These are phyloP conservation scores for Liposcelis brunnea DNA, from an alignment of 2,888 invertebrate species.

Conservation along the genomic window DNA sequence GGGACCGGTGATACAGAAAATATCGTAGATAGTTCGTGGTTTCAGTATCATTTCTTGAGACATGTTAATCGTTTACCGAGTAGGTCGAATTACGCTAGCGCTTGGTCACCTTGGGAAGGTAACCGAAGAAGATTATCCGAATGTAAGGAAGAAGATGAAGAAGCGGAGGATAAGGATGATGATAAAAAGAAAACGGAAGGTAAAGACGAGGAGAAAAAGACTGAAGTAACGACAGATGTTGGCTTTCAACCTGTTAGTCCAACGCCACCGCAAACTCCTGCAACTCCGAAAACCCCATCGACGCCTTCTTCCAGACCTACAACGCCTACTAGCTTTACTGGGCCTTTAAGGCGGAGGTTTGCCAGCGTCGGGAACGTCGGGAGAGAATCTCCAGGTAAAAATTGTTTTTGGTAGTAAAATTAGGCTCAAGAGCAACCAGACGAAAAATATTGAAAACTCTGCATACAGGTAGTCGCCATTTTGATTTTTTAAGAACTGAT, in stretches of 20 bases:
- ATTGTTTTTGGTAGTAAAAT: no score
- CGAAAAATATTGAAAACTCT: no score
- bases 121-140: conserved; percentile 54
- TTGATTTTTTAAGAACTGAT: no score
- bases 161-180: conserved; percentile 28
- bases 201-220: conserved; percentile 15
- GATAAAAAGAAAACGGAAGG: conserved; percentile 14
- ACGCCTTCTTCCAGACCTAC: conserved; percentile 24
- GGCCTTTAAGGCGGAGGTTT: conserved; percentile 24
- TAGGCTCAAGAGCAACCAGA: no score
- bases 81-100: conserved; percentile 25
- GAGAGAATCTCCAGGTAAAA: conserved; percentile 22
- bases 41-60: conserved; percentile 55
- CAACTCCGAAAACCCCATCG: conserved; percentile 19
- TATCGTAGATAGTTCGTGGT: conserved; percentile 33
- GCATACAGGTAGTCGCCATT: no score
- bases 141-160: conserved; percentile 71
- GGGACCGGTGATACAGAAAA: conserved; percentile 28
- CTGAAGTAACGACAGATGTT: conserved; percentile 7
- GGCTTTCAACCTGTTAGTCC: neutral
- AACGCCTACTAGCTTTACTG: conserved; percentile 23
- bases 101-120: conserved; percentile 30
- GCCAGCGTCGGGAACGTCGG: conserved; percentile 25
- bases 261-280: neutral
- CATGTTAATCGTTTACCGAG: conserved; percentile 54